Evolutionary conservation across 2,888 invertebrate species (phyloP).

Genomic region (Timema podura): DNA sequence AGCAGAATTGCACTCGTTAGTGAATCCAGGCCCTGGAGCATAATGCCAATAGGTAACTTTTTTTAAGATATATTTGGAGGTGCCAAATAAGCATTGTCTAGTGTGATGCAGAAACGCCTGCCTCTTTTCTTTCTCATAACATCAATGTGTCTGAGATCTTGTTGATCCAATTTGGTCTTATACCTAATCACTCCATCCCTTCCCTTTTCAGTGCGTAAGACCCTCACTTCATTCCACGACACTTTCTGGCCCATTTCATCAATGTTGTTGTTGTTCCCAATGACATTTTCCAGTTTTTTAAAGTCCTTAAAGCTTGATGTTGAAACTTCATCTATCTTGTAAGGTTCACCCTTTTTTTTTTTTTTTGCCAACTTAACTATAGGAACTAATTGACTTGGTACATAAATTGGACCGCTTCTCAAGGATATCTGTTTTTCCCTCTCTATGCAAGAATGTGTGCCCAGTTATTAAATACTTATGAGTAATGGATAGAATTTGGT

Average conservation of each 20-base stretch:
- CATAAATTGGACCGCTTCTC: slow-evolving; percentile 19
- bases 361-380: slow-evolving; percentile 13
- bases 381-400: slow-evolving; percentile 18
- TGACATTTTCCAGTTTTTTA: not conserved
- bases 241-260: not conserved
- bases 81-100: not conserved
- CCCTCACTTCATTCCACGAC: slow-evolving; percentile 8
- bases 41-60: not conserved
- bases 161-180: too few relatives aligned
- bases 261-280: slow-evolving; percentile 2
- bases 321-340: slow-evolving; percentile 15
- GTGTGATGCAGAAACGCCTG: not conserved
- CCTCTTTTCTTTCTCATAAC: slow-evolving; percentile 8
- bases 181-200: too few relatives aligned
- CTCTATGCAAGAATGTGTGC: slow-evolving; percentile 21
- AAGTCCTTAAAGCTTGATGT: slow-evolving; percentile 12
- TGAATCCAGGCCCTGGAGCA: too few relatives aligned
- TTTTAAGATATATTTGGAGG: not conserved
- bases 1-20: too few relatives aligned
- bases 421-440: slow-evolving; percentile 12
- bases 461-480: slow-evolving; percentile 20
- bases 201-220: not conserved
- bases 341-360: slow-evolving; percentile 14
- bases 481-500: slow-evolving; percentile 23
- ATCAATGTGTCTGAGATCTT: not conserved